Evolutionary conservation across 2,113 vertebrate species (phyloP).

Genomic region (Pedionomus torquatus): DNA sequence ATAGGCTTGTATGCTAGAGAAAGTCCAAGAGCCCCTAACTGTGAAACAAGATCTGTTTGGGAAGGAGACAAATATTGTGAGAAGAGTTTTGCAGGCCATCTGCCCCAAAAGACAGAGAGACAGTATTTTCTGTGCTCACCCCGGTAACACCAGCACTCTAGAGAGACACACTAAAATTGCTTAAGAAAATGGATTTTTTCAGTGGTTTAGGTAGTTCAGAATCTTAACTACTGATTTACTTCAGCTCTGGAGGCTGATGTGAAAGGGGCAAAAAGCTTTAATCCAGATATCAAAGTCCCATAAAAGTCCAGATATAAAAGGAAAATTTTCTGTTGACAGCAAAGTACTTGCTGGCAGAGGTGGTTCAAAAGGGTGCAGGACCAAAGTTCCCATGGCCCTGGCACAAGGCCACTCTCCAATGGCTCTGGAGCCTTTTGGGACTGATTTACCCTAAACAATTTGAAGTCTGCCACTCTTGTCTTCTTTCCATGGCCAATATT

Average conservation of each 20-base stretch:
- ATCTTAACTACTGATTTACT: background rate
- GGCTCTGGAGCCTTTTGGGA: background rate
- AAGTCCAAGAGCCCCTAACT: background rate
- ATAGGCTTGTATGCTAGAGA: background rate
- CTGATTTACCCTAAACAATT: background rate
- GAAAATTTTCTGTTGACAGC: background rate
- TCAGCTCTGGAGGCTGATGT: background rate
- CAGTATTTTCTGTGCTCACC: background rate
- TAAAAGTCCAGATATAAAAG: too few relatives aligned
- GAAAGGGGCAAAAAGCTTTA: background rate
- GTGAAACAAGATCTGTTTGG: background rate
- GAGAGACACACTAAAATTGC: background rate
- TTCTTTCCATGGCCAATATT: background rate
- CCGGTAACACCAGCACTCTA: background rate
- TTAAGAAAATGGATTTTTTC: background rate
- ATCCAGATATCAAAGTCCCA: background rate
- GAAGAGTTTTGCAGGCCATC: background rate
- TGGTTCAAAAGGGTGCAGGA: background rate
- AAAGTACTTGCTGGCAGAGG: background rate
- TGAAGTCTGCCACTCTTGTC: background rate
- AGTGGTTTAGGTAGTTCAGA: background rate
- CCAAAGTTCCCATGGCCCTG: accelerated
- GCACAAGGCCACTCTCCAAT: background rate
- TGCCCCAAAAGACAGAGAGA: background rate
- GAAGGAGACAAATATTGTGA: background rate